phyloP scores from a whole-genome alignment of 2,797 vertebrate genomes.

The Phyllotis vaccarum region DNA sequence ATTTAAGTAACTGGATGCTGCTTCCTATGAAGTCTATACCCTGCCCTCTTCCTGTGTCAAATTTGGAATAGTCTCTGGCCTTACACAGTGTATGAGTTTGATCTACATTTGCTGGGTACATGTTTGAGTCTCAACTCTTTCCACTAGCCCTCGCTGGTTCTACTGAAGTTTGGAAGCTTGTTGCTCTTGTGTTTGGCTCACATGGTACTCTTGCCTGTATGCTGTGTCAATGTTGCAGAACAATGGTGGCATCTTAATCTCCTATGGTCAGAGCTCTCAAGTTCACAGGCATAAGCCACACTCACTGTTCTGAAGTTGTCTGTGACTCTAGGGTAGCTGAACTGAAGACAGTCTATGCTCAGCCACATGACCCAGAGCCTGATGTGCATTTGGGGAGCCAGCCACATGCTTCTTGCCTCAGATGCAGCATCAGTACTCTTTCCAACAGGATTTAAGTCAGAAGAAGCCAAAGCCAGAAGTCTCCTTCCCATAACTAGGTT shows the following conservation, averaged over 20 bases:
- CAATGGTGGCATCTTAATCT: neutral
- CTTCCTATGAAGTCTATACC: neutral
- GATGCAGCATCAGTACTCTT: neutral
- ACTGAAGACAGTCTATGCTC: neutral
- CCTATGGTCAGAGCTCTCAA: neutral
- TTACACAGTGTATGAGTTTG: neutral
- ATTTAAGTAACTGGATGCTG: neutral
- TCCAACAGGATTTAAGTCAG: neutral
- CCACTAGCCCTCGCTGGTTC: neutral
- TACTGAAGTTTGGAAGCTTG: too few relatives aligned
- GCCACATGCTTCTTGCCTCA: neutral
- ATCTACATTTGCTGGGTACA: neutral
- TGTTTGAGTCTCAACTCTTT: neutral
- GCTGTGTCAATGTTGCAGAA: neutral
- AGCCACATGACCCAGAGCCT: neutral
- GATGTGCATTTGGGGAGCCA: neutral
- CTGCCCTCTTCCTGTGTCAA: fast-evolving
- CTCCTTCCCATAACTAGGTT: neutral
- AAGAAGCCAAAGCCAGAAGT: neutral
- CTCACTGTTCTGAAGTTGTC: neutral
- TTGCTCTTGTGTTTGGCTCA: neutral
- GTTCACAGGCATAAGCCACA: neutral
- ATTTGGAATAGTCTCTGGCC: neutral
- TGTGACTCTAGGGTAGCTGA: neutral
- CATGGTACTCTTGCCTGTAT: neutral